Percentiles rank a stretch among this genome's conserved stretches.
phyloP scores from a whole-genome alignment of 2,888 invertebrate species.

The Prosapia bicincta region DNA sequence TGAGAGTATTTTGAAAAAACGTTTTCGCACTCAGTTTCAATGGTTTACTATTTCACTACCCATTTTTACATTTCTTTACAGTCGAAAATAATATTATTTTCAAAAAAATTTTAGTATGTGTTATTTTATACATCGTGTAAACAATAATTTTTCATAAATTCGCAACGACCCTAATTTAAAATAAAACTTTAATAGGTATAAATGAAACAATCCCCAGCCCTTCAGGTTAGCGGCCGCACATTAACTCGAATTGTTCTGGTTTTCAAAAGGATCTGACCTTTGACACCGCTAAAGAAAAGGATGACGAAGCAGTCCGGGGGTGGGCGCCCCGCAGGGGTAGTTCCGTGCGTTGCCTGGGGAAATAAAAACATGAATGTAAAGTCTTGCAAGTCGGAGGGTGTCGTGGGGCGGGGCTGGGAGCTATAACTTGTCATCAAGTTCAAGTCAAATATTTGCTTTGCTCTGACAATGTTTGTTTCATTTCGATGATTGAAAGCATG shows the following conservation, averaged over 20 bases:
- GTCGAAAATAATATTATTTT: too few species aligned
- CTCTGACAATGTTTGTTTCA: neutral
- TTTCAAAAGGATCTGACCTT: neutral
- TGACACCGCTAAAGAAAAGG: neutral
- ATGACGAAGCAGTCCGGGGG: neutral
- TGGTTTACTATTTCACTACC: too few species aligned
- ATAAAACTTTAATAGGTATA: too few species aligned
- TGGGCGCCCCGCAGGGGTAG: slow-evolving; percentile 3
- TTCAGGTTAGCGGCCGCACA: neutral
- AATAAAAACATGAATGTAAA: slow-evolving; percentile 22
- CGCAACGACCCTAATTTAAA: too few species aligned
- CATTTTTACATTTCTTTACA: too few species aligned
- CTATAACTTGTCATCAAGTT: neutral
- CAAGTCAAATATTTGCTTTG: neutral
- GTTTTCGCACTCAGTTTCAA: too few species aligned
- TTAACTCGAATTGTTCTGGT: neutral
- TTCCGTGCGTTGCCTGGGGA: neutral
- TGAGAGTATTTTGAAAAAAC: too few species aligned
- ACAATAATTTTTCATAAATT: too few species aligned
- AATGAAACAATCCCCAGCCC: neutral
- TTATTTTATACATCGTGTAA: too few species aligned
- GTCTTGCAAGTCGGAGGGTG: slow-evolving; percentile 5
- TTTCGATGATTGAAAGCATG: too few species aligned
- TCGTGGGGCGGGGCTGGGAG: neutral
- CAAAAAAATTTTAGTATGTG: too few species aligned